Conservation (phyloP, 2,797 vertebrate genomes). For the Karalla daura region DNA sequence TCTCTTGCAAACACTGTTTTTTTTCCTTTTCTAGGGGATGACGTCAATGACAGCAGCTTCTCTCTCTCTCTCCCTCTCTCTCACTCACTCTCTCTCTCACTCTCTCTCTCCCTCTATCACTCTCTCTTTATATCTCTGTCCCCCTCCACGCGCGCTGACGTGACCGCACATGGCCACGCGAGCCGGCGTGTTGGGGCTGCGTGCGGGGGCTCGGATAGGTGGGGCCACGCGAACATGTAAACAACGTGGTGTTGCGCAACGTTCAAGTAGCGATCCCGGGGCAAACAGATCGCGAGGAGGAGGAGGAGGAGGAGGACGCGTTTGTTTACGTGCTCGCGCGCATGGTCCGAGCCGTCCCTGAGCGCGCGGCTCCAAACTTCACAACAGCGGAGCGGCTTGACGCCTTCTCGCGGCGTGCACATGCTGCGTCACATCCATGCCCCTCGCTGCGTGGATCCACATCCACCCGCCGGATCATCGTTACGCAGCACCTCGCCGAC, state of each 20-base stretch:
- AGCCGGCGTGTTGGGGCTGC: conserved; percentile 28
- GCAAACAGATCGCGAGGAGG: no score
- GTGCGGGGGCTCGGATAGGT: conserved; percentile 66
- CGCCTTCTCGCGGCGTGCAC: no score
- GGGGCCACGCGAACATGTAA: conserved; percentile 81
- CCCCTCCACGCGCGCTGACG: conserved; percentile 66
- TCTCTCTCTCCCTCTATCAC: no score
- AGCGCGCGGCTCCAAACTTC: no score
- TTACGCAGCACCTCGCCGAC: conserved; percentile 48
- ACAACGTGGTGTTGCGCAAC: conserved; percentile 83
- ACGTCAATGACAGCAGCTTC: conserved; percentile 76
- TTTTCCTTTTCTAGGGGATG: conserved; percentile 69
- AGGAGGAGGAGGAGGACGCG: no score
- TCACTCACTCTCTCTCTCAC: no score
- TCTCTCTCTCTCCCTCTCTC: no score
- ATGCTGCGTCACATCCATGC: background rate
- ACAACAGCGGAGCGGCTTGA: no score
- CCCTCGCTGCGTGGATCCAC: no score
- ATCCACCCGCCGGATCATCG: conserved; percentile 22
- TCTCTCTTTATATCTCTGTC: no score
- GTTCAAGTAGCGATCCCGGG: conserved; percentile 3
- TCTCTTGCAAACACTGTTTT: conserved; percentile 64
- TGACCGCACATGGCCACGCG: conserved; percentile 66
- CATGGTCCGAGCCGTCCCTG: no score
- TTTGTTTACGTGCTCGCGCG: no score